Percentiles rank a stretch among this genome's conserved stretches.
These are phyloP conservation scores for Conus ventricosus DNA, from an alignment of 1,140 invertebrate genomes.

Conservation along the genomic window DNA sequence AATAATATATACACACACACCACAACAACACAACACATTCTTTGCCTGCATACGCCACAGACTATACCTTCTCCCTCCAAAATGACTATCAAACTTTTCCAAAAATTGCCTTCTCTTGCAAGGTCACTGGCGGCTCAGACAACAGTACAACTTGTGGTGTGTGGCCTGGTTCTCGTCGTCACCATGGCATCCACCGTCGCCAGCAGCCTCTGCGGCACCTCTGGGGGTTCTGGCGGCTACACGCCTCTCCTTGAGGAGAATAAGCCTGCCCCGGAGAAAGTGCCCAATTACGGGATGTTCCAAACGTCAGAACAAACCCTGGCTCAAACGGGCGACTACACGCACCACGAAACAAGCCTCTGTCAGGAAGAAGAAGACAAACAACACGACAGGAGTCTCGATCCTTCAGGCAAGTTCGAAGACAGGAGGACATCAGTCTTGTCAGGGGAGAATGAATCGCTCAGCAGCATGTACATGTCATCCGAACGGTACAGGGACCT, in stretches of 20 bases:
- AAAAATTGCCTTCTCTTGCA: neutral
- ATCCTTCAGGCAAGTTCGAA: neutral
- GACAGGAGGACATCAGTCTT: no score
- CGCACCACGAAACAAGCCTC: neutral
- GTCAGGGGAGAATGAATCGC: no score
- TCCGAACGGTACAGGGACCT: no score
- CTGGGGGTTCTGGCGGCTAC: neutral
- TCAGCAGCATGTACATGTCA: no score
- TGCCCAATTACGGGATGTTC: neutral
- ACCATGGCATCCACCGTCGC: neutral
- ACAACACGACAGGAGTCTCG: neutral
- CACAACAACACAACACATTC: no score
- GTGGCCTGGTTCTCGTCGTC: neutral
- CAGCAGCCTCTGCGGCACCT: neutral
- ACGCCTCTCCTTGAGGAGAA: neutral
- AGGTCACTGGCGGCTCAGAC: neutral
- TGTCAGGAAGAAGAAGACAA: neutral
- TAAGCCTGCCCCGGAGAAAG: neutral
- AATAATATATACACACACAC: no score
- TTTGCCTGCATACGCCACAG: no score
- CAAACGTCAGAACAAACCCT: neutral
- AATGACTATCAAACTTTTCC: no score
- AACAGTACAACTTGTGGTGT: neutral
- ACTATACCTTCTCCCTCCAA: no score
- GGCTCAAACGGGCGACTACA: neutral